These are phyloP conservation scores for Salvelinus namaycush DNA, from an alignment of 2,113 vertebrate species.

Conservation along the genomic window DNA sequence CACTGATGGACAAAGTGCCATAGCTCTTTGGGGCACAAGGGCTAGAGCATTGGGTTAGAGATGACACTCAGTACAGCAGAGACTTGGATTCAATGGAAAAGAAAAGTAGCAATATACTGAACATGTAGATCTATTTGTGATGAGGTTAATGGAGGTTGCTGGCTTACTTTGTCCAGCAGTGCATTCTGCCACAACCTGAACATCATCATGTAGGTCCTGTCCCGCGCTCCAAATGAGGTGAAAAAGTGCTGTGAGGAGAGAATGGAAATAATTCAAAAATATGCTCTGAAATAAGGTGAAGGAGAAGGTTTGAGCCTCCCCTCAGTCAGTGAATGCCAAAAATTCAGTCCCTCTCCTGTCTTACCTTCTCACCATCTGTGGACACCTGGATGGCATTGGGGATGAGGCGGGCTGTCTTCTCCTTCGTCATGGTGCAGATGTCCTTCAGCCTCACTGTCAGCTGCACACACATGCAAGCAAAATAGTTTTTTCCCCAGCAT, in stretches of 20 bases:
- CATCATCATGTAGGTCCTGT: conserved; percentile 99
- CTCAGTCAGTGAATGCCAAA: background rate
- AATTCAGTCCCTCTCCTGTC: background rate
- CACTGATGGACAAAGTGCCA: conserved; percentile 99
- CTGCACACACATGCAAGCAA: conserved; percentile 58
- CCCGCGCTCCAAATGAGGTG: conserved; percentile 95
- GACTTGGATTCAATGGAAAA: background rate
- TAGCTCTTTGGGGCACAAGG: conserved; percentile 96
- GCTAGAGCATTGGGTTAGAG: conserved; percentile 66
- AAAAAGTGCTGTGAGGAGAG: conserved; percentile 89
- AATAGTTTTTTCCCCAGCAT: too few species aligned
- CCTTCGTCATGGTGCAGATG: conserved; percentile 99
- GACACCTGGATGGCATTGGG: conserved; percentile 99
- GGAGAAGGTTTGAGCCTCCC: too few species aligned
- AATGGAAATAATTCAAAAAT: background rate
- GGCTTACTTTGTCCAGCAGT: conserved; percentile 90
- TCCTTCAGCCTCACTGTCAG: conserved; percentile 97
- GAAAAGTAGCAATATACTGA: background rate
- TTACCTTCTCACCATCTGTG: conserved; percentile 98
- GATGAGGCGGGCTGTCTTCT: conserved; percentile 98
- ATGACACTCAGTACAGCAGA: background rate
- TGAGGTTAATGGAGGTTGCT: background rate
- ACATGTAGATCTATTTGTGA: background rate
- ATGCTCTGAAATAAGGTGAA: background rate
- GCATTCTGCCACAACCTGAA: conserved; percentile 99